Conservation (phyloP, 2,113 vertebrate genomes). For the Cathartes aura region DNA sequence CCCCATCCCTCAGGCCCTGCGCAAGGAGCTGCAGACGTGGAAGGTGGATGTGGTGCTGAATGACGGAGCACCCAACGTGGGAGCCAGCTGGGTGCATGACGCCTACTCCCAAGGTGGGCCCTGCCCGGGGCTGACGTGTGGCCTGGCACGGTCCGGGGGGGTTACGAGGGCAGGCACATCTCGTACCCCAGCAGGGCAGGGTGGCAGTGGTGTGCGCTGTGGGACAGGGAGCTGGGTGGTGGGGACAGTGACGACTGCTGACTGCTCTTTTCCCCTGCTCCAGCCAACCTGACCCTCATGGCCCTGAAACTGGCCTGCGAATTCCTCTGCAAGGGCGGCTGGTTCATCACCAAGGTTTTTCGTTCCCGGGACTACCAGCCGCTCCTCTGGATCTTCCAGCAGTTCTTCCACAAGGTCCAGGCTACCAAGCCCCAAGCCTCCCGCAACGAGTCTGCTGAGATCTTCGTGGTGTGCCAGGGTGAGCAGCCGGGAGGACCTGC, state of each 20-base stretch:
- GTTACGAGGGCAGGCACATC: rapidly evolving
- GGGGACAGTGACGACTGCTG: rapidly evolving
- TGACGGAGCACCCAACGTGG: slow-evolving; percentile 94
- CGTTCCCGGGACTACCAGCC: slow-evolving; percentile 97
- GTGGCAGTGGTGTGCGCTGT: rapidly evolving
- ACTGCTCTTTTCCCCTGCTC: background rate
- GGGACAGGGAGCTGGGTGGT: background rate
- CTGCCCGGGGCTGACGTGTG: rapidly evolving
- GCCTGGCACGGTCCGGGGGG: rapidly evolving
- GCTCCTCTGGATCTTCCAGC: slow-evolving; percentile 96
- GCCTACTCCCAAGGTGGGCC: slow-evolving; percentile 91
- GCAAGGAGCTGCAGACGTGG: slow-evolving; percentile 95
- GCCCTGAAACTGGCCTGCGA: slow-evolving; percentile 92
- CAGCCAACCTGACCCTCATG: slow-evolving; percentile 92
- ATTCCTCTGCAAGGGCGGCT: slow-evolving; percentile 90
- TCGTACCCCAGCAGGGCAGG: too few species aligned
- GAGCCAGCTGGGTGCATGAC: slow-evolving; percentile 94
- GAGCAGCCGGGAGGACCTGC: background rate
- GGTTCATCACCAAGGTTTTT: slow-evolving; percentile 96
- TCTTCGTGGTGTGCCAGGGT: slow-evolving; percentile 98
- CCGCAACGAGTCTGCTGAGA: slow-evolving; percentile 94
- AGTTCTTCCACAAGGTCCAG: slow-evolving; percentile 93
- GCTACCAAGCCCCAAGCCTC: slow-evolving; percentile 97
- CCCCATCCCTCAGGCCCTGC: slow-evolving; percentile 77
- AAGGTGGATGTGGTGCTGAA: slow-evolving; percentile 96